Percentiles rank a stretch among this genome's conserved stretches.
phyloP scores from a whole-genome alignment of 1,140 invertebrate species.

The Solenopsis fugax region DNA sequence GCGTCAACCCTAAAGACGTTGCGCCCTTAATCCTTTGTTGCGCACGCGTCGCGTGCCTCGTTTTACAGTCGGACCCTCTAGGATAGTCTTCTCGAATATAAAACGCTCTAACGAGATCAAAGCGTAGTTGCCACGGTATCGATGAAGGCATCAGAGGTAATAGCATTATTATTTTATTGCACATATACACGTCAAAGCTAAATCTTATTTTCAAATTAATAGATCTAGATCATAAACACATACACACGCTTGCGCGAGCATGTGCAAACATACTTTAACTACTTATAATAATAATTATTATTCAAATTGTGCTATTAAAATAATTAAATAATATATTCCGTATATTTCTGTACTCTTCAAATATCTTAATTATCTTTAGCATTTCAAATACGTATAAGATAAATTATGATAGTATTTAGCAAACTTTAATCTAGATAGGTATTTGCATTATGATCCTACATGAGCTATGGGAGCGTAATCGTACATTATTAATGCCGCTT shows the following conservation, averaged over 20 bases:
- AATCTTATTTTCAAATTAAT: slow-evolving; percentile 25
- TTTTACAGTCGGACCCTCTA: slow-evolving; percentile 59
- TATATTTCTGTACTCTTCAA: background rate
- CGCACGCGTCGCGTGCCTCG: slow-evolving; percentile 63
- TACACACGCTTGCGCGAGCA: too few relatives aligned
- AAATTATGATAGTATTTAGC: background rate
- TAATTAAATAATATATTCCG: background rate
- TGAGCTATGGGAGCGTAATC: background rate
- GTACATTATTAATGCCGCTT: background rate
- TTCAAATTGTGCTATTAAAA: too few relatives aligned
- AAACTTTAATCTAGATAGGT: background rate
- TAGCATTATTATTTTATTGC: slow-evolving; percentile 19
- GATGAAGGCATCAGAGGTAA: slow-evolving; percentile 12
- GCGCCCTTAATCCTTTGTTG: slow-evolving; percentile 70
- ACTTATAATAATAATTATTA: background rate
- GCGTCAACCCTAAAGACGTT: slow-evolving; percentile 66
- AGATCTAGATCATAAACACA: background rate
- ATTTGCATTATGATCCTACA: slow-evolving; percentile 8
- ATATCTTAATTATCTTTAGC: background rate
- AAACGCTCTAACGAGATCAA: slow-evolving; percentile 45
- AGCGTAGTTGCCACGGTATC: slow-evolving; percentile 18
- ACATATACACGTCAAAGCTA: background rate
- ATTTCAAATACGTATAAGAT: background rate
- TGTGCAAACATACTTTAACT: background rate
- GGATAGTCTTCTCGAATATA: slow-evolving; percentile 68